Conservation (phyloP, 2,797 vertebrate genomes). For the Etheostoma nigrum region DNA sequence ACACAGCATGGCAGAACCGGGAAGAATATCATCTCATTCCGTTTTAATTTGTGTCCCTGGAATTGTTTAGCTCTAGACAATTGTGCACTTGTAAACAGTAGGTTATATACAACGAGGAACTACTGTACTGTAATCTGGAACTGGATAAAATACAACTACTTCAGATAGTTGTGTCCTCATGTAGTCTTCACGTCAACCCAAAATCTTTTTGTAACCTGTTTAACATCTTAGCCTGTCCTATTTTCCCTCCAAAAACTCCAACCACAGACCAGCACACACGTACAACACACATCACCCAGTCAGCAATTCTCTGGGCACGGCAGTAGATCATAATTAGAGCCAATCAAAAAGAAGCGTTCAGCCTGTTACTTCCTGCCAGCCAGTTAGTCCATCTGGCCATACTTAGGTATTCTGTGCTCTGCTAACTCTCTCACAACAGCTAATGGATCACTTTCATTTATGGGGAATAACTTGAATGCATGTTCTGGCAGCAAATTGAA, state of each 20-base stretch:
- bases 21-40: conserved; percentile 17
- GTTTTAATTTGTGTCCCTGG: conserved; percentile 10
- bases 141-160: conserved; percentile 5
- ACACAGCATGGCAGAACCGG: background rate
- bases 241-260: conserved; percentile 45
- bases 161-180: conserved; percentile 11
- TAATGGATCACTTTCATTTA: conserved; percentile 65
- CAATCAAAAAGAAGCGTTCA: conserved; percentile 78
- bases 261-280: conserved; percentile 18
- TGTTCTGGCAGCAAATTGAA: conserved; percentile 39
- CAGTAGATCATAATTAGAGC: conserved; percentile 82
- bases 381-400: conserved; percentile 76
- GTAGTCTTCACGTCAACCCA: conserved; percentile 23
- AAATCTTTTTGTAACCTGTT: conserved; percentile 14
- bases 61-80: conserved; percentile 29
- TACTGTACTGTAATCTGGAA: background rate
- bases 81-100: conserved; percentile 15
- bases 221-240: conserved; percentile 31
- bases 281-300: conserved; percentile 60
- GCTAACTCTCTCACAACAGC: conserved; percentile 59
- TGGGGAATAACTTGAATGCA: conserved; percentile 48
- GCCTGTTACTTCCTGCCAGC: conserved; percentile 78
- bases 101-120: conserved; percentile 13
- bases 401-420: conserved; percentile 65
- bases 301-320: conserved; percentile 71